A percentile compares a stretch with the other conserved stretches of the same genome.
phyloP scores from a whole-genome alignment of 2,888 invertebrate genomes.

The Exephanes ischioxanthus region DNA sequence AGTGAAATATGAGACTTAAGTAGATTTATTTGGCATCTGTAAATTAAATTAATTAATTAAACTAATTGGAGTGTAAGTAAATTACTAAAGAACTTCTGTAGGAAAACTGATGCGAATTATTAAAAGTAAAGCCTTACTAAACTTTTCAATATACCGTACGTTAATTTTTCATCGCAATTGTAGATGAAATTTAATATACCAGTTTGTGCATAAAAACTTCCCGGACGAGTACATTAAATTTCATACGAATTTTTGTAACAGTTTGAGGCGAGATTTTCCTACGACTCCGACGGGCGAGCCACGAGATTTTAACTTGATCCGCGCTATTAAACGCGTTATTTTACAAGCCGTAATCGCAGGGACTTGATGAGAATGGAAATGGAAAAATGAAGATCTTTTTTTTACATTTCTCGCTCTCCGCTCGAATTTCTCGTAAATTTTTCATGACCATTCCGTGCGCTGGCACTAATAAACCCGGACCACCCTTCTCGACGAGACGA shows the following conservation, averaged over 20 bases:
- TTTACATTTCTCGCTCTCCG: background rate
- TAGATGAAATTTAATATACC: too few species aligned
- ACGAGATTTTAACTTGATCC: background rate
- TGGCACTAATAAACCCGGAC: constrained; percentile 48
- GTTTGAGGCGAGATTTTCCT: constrained; percentile 3
- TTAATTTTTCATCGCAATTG: too few species aligned
- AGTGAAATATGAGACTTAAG: too few species aligned
- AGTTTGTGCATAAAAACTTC: too few species aligned
- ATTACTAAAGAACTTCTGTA: too few species aligned
- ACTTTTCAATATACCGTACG: too few species aligned
- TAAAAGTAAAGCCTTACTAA: too few species aligned
- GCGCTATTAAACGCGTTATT: background rate
- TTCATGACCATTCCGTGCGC: constrained; percentile 37
- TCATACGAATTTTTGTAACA: background rate
- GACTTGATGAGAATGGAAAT: background rate
- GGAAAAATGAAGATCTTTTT: background rate
- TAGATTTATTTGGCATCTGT: too few species aligned
- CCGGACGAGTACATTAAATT: too few species aligned
- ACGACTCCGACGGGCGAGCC: background rate
- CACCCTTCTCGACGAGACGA: constrained; percentile 36
- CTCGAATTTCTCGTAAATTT: constrained; percentile 52
- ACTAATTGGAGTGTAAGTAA: too few species aligned
- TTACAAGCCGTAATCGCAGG: background rate
- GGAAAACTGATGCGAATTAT: too few species aligned
- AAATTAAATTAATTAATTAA: too few species aligned